A percentile compares a stretch with the other conserved stretches of the same genome.
Conservation (phyloP, 92 coral and sea anemone species). For the Isaurus tuberculatus region DNA sequence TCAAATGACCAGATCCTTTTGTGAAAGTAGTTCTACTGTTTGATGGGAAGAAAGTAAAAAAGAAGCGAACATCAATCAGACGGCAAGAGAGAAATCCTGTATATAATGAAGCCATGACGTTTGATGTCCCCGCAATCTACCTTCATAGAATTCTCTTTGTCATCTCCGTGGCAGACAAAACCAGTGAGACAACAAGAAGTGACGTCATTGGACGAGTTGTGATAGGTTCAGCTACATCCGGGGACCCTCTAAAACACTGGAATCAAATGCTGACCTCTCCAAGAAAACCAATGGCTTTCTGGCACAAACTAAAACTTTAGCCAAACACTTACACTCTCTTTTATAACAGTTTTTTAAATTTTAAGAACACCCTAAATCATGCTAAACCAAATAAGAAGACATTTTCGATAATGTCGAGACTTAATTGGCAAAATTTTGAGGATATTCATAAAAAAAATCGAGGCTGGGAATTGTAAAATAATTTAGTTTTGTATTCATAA, state of each 20-base stretch:
- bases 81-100: slow-evolving; percentile 91
- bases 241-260: slow-evolving; percentile 95
- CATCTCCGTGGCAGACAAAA: slow-evolving; percentile 92
- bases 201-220: slow-evolving; percentile 98
- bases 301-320: slow-evolving; percentile 85
- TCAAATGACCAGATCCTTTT: slow-evolving; percentile 77
- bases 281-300: slow-evolving; percentile 92
- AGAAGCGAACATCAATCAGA: slow-evolving; percentile 89
- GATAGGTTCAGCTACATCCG: slow-evolving; percentile 91
- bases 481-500: no score
- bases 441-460: no score
- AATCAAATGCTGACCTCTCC: slow-evolving; percentile 95
- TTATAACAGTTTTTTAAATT: no score
- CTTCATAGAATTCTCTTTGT: slow-evolving; percentile 89
- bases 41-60: slow-evolving; percentile 92
- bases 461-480: no score
- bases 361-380: no score
- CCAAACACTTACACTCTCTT: not conserved
- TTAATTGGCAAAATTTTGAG: no score
- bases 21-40: slow-evolving; percentile 92
- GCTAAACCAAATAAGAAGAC: no score
- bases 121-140: slow-evolving; percentile 87
- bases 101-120: slow-evolving; percentile 95
- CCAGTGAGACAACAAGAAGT: slow-evolving; percentile 77
- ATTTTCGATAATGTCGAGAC: no score